Conservation (phyloP, 2,888 invertebrate genomes). For the Notodonta dromedarius region DNA sequence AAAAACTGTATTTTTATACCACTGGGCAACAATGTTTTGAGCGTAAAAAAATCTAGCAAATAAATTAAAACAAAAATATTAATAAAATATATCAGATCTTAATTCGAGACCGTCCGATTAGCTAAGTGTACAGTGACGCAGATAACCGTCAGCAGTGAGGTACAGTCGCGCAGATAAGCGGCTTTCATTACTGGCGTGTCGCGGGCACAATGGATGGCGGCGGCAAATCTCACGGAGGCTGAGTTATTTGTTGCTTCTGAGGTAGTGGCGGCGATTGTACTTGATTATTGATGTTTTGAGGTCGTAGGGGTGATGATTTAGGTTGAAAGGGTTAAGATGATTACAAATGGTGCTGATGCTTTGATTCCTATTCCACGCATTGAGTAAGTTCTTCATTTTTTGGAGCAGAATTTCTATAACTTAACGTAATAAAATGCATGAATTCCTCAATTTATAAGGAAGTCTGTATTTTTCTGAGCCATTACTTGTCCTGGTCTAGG, state of each 20-base stretch:
- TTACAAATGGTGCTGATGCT: no score
- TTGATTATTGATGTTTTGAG: conserved; percentile 41
- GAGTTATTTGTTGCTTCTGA: conserved; percentile 69
- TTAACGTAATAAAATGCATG: no score
- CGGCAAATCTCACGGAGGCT: conserved; percentile 62
- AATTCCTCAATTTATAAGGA: no score
- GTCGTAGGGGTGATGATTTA: neutral
- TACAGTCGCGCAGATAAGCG: conserved; percentile 68
- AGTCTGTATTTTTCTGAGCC: no score
- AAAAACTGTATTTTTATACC: neutral
- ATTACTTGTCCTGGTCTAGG: no score
- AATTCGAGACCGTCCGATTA: conserved; percentile 45
- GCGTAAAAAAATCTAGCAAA: no score
- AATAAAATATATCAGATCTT: conserved; percentile 5
- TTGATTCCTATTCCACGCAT: no score
- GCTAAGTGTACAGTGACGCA: conserved; percentile 52
- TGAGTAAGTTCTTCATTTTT: no score
- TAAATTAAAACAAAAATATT: conserved; percentile 3
- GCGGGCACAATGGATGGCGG: conserved; percentile 68
- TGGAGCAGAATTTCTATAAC: no score
- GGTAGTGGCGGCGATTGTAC: conserved; percentile 57
- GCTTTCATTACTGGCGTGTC: conserved; percentile 73
- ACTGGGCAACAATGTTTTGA: no score
- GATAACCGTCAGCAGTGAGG: conserved; percentile 58
- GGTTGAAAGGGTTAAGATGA: no score